Conservation (phyloP, 1,140 invertebrate species). For the Ceratosolen solmsi region DNA sequence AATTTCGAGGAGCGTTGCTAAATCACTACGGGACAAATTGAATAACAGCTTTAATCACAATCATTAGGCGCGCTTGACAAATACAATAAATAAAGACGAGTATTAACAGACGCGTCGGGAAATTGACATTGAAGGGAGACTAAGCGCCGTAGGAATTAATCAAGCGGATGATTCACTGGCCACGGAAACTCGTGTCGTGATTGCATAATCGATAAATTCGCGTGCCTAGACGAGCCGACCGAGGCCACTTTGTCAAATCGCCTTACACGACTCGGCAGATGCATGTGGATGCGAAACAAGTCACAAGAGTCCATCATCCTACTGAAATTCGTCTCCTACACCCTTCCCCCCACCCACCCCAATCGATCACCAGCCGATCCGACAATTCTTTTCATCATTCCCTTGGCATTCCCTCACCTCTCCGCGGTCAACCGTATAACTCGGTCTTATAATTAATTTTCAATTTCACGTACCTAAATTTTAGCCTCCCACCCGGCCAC, state of each 20-base stretch:
- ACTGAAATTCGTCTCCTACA: not conserved
- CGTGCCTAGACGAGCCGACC: not conserved
- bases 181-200: not conserved
- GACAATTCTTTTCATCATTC: not conserved
- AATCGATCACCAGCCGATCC: too few species aligned
- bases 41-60: not conserved
- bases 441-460: not conserved
- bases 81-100: not conserved
- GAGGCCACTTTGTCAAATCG: not conserved
- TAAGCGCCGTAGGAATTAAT: not conserved
- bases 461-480: slow-evolving; percentile 31
- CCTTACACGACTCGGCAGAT: not conserved
- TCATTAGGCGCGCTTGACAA: not conserved
- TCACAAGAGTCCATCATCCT: not conserved
- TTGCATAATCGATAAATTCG: slow-evolving; percentile 27
- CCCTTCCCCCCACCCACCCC: too few species aligned
- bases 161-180: slow-evolving; percentile 8
- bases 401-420: too few species aligned
- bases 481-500: slow-evolving; percentile 25
- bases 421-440: too few species aligned
- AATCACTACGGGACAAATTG: not conserved
- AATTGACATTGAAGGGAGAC: not conserved
- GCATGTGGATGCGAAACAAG: not conserved
- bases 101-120: not conserved
- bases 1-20: not conserved